These are phyloP conservation scores for Hydrochoerus hydrochaeris DNA, from an alignment of 2,113 vertebrate species.

Conservation along the genomic window DNA sequence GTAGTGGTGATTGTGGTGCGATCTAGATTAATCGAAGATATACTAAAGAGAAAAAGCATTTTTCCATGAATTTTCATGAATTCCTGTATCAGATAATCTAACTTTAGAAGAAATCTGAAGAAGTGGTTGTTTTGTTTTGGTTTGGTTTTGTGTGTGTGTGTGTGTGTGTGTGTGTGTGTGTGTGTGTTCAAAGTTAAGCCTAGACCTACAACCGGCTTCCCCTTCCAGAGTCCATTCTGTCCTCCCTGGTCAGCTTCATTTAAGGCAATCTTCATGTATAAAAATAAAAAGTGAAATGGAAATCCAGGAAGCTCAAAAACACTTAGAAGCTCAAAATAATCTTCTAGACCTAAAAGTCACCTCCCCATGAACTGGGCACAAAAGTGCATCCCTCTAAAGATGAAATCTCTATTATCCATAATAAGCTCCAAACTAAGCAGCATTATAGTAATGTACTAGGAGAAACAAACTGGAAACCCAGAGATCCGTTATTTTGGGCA, in stretches of 20 bases:
- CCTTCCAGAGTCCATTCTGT: background rate
- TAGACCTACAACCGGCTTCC: background rate
- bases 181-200: background rate
- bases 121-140: no score
- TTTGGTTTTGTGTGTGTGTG: no score
- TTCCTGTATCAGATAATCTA: background rate
- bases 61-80: background rate
- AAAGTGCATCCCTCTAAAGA: background rate
- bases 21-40: background rate
- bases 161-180: no score
- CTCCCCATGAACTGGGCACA: background rate
- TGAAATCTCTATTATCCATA: background rate
- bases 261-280: background rate
- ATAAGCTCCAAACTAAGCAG: background rate
- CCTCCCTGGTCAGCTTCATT: background rate
- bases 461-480: background rate
- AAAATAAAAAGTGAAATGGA: background rate
- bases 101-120: background rate
- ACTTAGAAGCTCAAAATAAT: background rate
- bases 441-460: background rate
- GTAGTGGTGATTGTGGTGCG: background rate
- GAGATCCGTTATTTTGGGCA: background rate
- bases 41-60: background rate
- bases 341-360: background rate
- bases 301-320: background rate